Evolutionary conservation across 2,888 invertebrate genomes (phyloP).

Genomic region (Drosophila hawaiiensis): DNA sequence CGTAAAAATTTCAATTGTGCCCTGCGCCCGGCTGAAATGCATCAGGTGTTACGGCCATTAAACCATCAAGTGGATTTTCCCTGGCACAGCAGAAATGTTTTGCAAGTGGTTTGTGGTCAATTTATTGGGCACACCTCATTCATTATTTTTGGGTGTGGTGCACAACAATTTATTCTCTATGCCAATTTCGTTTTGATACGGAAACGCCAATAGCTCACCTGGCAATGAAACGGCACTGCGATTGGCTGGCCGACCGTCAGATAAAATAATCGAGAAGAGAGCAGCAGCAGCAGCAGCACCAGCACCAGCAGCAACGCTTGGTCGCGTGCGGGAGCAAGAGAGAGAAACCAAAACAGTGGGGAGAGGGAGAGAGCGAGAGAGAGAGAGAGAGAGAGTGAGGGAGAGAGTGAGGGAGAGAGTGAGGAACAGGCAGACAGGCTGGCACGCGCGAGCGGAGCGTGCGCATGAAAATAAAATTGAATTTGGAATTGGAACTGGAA

Average conservation of each 20-base stretch:
- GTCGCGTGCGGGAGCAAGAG: constrained; percentile 19
- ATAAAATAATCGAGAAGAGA: constrained; percentile 71
- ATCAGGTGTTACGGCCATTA: constrained; percentile 70
- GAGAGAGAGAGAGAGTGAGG: constrained; percentile 31
- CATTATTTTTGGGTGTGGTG: constrained; percentile 62
- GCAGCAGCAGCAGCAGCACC: constrained; percentile 15
- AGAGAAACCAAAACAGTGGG: constrained; percentile 13
- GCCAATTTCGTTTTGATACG: constrained; percentile 50
- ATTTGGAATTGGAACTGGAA: constrained; percentile 56
- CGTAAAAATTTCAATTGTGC: constrained; percentile 67
- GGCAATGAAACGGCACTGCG: constrained; percentile 72
- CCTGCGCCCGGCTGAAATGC: constrained; percentile 35
- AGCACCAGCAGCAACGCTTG: constrained; percentile 17
- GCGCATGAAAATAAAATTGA: constrained; percentile 68
- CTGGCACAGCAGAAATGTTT: background rate
- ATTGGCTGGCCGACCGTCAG: constrained; percentile 70
- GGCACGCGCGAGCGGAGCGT: constrained; percentile 52
- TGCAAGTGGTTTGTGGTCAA: constrained; percentile 16
- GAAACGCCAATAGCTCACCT: constrained; percentile 70
- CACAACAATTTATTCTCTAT: constrained; percentile 27
- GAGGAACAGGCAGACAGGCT: constrained; percentile 22
- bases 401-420: constrained; percentile 20
- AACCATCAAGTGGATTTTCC: constrained; percentile 28
- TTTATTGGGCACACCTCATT: constrained; percentile 51
- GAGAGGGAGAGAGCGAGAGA: background rate